Base-by-base conservation (phyloP, 2,888 invertebrate genomes). In the Spicauda simplicius region DNA sequence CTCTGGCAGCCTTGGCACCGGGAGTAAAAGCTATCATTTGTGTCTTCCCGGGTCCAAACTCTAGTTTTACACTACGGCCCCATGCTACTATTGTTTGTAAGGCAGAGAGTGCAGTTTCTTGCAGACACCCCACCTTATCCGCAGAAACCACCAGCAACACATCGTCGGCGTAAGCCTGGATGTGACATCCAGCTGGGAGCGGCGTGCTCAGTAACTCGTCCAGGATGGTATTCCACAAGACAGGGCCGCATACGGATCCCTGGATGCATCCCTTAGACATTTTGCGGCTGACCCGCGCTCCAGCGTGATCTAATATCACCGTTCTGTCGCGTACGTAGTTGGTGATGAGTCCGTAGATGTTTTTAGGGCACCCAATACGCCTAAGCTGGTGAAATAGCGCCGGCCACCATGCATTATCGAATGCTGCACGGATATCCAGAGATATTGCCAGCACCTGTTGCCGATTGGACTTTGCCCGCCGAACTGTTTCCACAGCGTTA, bases 361-460 rank as follows among this genome's bases (percentile, higher is more conserved):
- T 55, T 4, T n/a, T 14, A 0, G 54, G 54, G 7, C 54, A 55
- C 2, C 25, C 30, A 7, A 55, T n/a, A 4, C 5, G 11, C 14
- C 66, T 16, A 60, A 59, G 41, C 68, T 68, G 33, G 69, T 0
- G 70, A 67, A 2, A 45, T 2, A 45, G 45, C 14, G 45, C 45
- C 11, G 45, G 45, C 45, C 45, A 45, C 45, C n/a, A n/a, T n/a
- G n/a, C n/a, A n/a, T n/a, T n/a, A n/a, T n/a, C n/a, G n/a, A n/a
- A n/a, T n/a, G n/a, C 45, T 6, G 25, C 25, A 2, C 6, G 64
- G 3, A 71, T 70, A 41, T 72, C 72, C 0, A 73, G 62, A 0
- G 71, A 73, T 0, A 73, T 57, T 0, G 68, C 72, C 0, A 73
- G 7, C 0, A 69, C 68, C 0, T 58, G 70, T 2, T 65, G 18